phyloP scores from a whole-genome alignment of 2,888 invertebrate genomes.

The Philonicus albiceps region DNA sequence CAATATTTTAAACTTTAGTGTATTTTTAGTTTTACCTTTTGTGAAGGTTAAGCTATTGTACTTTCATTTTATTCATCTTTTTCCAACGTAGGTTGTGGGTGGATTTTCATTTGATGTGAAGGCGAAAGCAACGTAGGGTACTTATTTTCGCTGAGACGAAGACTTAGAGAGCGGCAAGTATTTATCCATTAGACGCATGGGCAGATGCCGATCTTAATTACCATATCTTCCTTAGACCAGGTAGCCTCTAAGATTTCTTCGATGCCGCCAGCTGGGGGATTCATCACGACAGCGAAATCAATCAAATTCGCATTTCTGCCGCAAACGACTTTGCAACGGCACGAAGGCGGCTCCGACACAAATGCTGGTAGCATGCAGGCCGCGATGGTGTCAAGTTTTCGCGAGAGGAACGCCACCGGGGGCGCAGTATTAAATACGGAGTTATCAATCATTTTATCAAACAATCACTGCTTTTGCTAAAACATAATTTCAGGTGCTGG shows the following conservation, averaged over 20 bases:
- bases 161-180: neutral
- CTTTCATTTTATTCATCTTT: too few relatives aligned
- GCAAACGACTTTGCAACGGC: neutral
- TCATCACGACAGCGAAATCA: constrained; percentile 29
- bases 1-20: too few relatives aligned
- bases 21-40: too few relatives aligned
- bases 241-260: neutral
- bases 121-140: neutral
- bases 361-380: constrained; percentile 14
- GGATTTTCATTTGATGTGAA: neutral
- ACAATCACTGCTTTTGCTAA: constrained; percentile 38
- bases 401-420: neutral
- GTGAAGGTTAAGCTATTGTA: too few relatives aligned
- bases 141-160: neutral
- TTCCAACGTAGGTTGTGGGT: neutral
- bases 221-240: constrained; percentile 20
- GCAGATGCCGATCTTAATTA: constrained; percentile 29
- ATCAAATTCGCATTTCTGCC: constrained; percentile 32
- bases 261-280: neutral
- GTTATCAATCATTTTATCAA: constrained; percentile 41
- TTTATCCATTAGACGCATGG: constrained; percentile 27
- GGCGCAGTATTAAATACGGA: constrained; percentile 22
- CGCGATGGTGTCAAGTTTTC: constrained; percentile 33
- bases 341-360: constrained; percentile 19
- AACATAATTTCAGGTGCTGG: constrained; percentile 21